phyloP scores from a whole-genome alignment of 37 sponge, comb jelly and placozoan species.

The Geodia barretti region DNA sequence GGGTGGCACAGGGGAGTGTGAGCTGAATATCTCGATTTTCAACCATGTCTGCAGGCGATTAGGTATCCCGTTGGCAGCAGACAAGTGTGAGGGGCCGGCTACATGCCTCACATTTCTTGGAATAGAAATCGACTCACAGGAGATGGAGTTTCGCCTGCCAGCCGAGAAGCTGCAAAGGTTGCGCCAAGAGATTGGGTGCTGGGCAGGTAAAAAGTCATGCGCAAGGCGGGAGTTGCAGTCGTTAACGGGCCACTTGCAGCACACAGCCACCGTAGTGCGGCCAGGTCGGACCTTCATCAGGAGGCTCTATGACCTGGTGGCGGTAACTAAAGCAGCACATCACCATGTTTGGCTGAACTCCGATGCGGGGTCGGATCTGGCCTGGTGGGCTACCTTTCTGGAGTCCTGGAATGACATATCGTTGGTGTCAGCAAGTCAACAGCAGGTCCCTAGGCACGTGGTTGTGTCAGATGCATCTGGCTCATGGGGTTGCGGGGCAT shows the following conservation, averaged over 20 bases:
- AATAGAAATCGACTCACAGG: slow-evolving; percentile 13
- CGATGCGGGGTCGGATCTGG: slow-evolving; percentile 36
- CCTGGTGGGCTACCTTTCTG: slow-evolving; percentile 14
- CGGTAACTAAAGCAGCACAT: background rate
- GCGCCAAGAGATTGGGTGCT: background rate
- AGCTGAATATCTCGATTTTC: too few species aligned
- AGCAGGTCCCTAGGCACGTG: too few species aligned
- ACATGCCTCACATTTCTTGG: slow-evolving; percentile 20
- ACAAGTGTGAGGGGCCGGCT: slow-evolving; percentile 32
- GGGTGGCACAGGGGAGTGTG: too few species aligned
- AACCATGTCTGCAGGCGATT: background rate
- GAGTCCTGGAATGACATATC: slow-evolving; percentile 27
- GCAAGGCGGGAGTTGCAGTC: slow-evolving; percentile 27
- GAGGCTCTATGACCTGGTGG: slow-evolving; percentile 13
- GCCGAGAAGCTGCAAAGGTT: slow-evolving; percentile 17
- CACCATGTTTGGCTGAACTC: slow-evolving; percentile 34
- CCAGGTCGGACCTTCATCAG: slow-evolving; percentile 34
- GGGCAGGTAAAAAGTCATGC: slow-evolving; percentile 16
- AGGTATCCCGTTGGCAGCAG: slow-evolving; percentile 16
- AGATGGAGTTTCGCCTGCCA: slow-evolving; percentile 9
- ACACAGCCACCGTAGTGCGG: slow-evolving; percentile 32
- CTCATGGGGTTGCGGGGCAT: slow-evolving; percentile 40
- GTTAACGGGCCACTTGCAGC: slow-evolving; percentile 27
- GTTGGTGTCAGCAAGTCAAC: background rate
- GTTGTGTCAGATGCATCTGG: slow-evolving; percentile 51